Evolutionary conservation across 2,888 invertebrate species (phyloP), one percentile per base, ranked within the genome.

Genomic region (Chironomus tentans): DNA sequence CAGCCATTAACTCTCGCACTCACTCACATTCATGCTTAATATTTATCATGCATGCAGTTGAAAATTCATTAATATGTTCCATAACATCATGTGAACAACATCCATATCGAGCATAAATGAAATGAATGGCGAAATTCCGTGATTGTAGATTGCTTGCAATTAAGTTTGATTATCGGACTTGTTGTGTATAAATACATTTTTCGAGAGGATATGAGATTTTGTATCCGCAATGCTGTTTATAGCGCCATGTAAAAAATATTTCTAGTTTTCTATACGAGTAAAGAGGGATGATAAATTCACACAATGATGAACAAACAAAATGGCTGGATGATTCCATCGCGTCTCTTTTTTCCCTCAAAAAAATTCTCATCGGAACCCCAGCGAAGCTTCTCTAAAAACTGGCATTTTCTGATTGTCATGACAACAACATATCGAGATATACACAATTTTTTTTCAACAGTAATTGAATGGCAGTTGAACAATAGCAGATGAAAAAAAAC

Each of bases 101-200:
- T 38, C 38, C 38, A 38, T 10, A 38, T 38, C 38, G 38, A 38
- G 38, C 10, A 38, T 38, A 38, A 38, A 38, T 38, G 38, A 38
- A 38, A 56, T 56, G 50, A 70, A 70, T 70, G 70, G 70, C 50
- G 5, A 56, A 70, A 70, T 50, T 70, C 21, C 70, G 70, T 70
- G 70, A 70, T 70, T 70, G 24, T 24, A 56, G 70, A 70, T 70
- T 46, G 70, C 46, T 47, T 46, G 46, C 46, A 70, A 47, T 70
- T 70, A 70, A 70, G 47, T 70, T 70, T 46, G 56, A 56, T 56
- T 56, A 56, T 56, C 56, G 18, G 38, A 38, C 38, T 38, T 38
- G 38, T 38, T 38, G 38, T 38, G 38, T 38, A 38, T 38, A 28
- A 6, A 28, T 24, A 24, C 2, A 24, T 2, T 24, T 2, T 28